Evolutionary conservation across 2,113 vertebrate species (phyloP).

Genomic region (Agapornis roseicollis): DNA sequence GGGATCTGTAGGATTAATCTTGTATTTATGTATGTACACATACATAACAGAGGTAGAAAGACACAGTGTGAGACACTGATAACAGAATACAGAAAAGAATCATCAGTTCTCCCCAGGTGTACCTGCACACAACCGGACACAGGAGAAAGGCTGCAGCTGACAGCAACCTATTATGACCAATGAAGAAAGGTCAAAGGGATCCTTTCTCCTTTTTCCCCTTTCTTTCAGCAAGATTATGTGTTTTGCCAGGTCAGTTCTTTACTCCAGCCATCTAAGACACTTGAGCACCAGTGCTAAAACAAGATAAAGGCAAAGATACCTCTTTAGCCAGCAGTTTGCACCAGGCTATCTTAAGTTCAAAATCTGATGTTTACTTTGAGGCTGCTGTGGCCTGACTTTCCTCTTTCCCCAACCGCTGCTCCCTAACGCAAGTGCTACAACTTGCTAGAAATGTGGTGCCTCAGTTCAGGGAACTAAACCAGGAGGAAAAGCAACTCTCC

Average conservation of each 20-base stretch:
- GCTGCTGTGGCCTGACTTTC: background rate
- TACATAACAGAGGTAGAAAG: background rate
- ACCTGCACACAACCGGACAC: background rate
- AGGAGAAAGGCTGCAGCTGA: background rate
- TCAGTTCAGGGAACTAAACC: background rate
- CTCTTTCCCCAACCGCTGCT: background rate
- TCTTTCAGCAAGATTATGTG: background rate
- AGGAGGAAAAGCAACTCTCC: background rate
- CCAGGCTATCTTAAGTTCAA: background rate
- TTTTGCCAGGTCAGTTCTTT: background rate
- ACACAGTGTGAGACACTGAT: background rate
- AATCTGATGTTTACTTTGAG: background rate
- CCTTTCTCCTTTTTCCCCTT: background rate
- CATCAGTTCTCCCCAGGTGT: background rate
- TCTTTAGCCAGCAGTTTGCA: background rate
- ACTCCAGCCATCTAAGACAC: background rate
- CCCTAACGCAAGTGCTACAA: background rate
- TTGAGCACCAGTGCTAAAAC: background rate
- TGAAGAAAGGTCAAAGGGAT: background rate
- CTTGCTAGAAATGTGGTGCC: background rate
- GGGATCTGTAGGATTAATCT: background rate
- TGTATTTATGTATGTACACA: background rate
- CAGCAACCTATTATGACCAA: background rate
- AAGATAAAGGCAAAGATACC: background rate
- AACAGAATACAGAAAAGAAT: background rate